phyloP scores from a whole-genome alignment of 2,113 vertebrate genomes.

The Crotalus viridis region DNA sequence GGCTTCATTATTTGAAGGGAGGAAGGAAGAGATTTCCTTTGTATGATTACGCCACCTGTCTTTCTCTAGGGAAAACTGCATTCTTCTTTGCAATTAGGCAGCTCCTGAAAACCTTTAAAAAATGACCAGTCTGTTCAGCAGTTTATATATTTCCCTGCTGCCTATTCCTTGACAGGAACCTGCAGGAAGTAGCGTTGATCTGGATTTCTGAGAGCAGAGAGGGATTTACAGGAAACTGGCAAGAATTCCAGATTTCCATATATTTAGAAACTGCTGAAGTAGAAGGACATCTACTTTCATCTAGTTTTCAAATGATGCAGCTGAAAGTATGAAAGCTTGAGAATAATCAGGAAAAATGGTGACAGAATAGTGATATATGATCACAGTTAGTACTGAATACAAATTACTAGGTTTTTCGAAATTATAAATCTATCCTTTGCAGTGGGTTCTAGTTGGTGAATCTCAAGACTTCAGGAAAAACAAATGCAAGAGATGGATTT shows the following conservation, averaged over 20 bases:
- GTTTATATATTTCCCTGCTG: background rate
- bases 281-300: background rate
- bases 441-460: background rate
- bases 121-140: background rate
- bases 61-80: conserved; percentile 60
- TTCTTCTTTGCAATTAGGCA: background rate
- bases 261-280: background rate
- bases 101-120: background rate
- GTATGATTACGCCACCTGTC: conserved; percentile 66
- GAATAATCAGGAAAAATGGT: background rate
- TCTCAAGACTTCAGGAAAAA: background rate
- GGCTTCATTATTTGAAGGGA: background rate
- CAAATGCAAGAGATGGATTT: background rate
- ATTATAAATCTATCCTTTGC: background rate
- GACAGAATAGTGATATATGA: background rate
- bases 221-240: background rate
- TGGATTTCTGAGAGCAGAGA: background rate
- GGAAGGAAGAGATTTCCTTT: conserved; percentile 25
- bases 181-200: background rate
- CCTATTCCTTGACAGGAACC: background rate
- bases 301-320: background rate
- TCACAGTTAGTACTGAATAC: background rate
- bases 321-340: background rate
- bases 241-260: background rate
- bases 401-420: background rate